These are phyloP conservation scores for Ichneumoninae sp. DNA, from an alignment of 2,888 invertebrate genomes.

Conservation along the genomic window DNA sequence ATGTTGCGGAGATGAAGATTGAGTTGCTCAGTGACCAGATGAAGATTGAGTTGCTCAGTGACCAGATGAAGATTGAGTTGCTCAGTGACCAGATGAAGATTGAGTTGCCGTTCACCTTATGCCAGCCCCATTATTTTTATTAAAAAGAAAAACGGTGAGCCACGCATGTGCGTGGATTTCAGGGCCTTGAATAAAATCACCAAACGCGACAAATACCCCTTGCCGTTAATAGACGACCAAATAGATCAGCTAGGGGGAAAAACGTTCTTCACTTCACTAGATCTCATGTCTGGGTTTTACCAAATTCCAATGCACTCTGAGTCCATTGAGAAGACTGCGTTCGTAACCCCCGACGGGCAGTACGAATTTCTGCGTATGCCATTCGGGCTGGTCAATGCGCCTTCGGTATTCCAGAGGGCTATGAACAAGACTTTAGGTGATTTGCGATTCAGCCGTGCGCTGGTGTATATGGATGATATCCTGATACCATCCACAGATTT, in stretches of 20 bases:
- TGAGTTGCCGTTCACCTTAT: too few species aligned
- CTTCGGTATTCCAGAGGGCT: conserved; percentile 79
- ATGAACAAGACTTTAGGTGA: conserved; percentile 73
- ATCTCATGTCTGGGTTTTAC: conserved; percentile 77
- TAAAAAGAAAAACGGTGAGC: conserved; percentile 69
- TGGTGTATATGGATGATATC: conserved; percentile 73
- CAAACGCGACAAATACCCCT: conserved; percentile 76
- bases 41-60: too few species aligned
- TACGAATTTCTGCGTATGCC: conserved; percentile 81
- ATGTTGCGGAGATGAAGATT: conserved; percentile 65
- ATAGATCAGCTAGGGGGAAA: conserved; percentile 75
- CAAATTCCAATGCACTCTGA: conserved; percentile 77
- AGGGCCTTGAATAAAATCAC: conserved; percentile 76
- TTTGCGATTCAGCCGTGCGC: conserved; percentile 56
- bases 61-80: too few species aligned
- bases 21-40: conserved; percentile 51
- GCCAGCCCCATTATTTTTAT: conserved; percentile 73
- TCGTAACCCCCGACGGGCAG: conserved; percentile 80
- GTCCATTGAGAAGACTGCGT: conserved; percentile 77
- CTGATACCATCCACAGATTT: conserved; percentile 68
- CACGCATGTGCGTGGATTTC: conserved; percentile 73
- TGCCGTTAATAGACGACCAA: conserved; percentile 81
- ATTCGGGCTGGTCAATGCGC: conserved; percentile 77
- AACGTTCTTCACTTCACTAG: conserved; percentile 71
- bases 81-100: too few species aligned